Evolutionary conservation across 2,113 vertebrate genomes (phyloP).

Genomic region (Rhabdomys dilectus): DNA sequence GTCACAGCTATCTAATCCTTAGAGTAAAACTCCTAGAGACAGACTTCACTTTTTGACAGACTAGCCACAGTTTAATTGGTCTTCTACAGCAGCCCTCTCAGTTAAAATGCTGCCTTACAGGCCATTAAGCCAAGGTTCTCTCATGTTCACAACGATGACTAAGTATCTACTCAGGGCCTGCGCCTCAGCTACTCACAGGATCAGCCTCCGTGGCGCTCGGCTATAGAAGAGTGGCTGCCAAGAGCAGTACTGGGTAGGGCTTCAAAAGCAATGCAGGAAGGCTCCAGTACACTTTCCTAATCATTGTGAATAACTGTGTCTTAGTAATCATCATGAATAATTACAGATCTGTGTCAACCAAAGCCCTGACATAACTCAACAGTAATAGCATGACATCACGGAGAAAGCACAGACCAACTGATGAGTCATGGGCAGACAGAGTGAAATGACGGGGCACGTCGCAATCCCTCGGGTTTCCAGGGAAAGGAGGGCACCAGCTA

Average conservation of each 20-base stretch:
- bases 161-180: not conserved
- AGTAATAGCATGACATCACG: not conserved
- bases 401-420: conserved; percentile 18
- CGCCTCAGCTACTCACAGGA: not conserved
- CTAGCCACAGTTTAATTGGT: not conserved
- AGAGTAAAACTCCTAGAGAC: not conserved
- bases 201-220: not conserved
- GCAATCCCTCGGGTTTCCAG: not conserved
- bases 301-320: not conserved
- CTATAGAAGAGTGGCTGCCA: not conserved
- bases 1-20: not conserved
- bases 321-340: not conserved
- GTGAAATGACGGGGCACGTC: not conserved
- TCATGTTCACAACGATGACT: not conserved
- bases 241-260: not conserved
- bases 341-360: not conserved
- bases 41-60: not conserved
- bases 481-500: not conserved
- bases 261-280: not conserved
- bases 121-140: not conserved
- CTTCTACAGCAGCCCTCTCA: not conserved
- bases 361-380: not conserved
- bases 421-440: conserved; percentile 8
- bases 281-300: not conserved
- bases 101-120: not conserved